Percentiles rank a stretch among this genome's conserved stretches.
Evolutionary conservation across 2,888 invertebrate genomes (phyloP).

Genomic region (Eupithecia insigniata): DNA sequence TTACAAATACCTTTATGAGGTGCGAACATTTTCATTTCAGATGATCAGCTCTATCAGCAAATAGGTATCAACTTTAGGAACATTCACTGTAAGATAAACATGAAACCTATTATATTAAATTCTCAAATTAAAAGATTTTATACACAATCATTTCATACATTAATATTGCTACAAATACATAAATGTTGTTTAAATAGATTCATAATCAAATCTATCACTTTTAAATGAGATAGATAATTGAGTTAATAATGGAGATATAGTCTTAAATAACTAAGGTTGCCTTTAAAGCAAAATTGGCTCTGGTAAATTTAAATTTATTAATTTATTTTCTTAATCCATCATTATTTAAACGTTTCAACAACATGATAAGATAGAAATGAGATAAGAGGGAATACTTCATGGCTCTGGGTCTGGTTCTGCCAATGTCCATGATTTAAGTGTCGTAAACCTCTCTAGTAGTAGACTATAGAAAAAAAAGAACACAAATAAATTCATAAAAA

Average conservation of each 20-base stretch:
- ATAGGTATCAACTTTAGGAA: neutral
- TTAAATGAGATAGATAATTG: neutral
- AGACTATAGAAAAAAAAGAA: too few relatives aligned
- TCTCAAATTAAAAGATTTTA: neutral
- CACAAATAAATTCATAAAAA: neutral
- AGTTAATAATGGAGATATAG: neutral
- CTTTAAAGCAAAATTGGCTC: neutral
- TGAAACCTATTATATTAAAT: neutral
- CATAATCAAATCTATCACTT: neutral
- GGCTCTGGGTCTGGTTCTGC: too few relatives aligned
- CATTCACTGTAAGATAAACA: neutral
- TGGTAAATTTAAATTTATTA: neutral
- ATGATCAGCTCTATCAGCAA: neutral
- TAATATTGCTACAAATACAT: neutral
- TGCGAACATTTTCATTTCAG: neutral
- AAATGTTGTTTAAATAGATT: neutral
- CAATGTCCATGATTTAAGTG: too few relatives aligned
- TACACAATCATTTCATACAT: neutral
- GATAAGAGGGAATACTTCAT: too few relatives aligned
- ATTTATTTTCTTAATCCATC: too few relatives aligned
- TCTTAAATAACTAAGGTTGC: neutral
- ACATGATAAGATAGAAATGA: too few relatives aligned
- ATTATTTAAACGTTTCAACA: too few relatives aligned
- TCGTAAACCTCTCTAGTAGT: too few relatives aligned
- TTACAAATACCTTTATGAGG: neutral